Percentiles rank a stretch among this genome's conserved stretches.
phyloP scores from a whole-genome alignment of 2,113 vertebrate genomes.

The Dolichotis patagonum region DNA sequence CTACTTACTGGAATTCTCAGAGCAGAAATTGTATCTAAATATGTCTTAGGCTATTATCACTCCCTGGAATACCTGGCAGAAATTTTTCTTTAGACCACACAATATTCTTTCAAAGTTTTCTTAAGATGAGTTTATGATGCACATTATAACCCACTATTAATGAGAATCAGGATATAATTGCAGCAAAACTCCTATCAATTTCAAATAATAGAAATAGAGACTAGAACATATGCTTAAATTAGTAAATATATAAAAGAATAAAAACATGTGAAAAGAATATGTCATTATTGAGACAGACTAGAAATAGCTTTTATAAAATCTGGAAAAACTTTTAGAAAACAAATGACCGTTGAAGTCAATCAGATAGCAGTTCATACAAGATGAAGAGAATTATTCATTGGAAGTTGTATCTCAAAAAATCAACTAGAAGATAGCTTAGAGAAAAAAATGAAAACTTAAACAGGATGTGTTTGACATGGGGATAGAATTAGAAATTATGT shows the following conservation, averaged over 20 bases:
- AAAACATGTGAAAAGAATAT: conserved; percentile 9
- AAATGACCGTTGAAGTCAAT: background rate
- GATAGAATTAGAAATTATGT: background rate
- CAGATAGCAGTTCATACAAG: background rate
- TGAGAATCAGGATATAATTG: background rate
- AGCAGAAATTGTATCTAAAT: background rate
- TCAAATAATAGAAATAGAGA: conserved; percentile 30
- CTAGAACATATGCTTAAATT: background rate
- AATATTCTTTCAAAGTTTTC: background rate
- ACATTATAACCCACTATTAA: background rate
- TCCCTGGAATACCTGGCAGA: background rate
- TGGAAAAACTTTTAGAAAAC: conserved; percentile 3
- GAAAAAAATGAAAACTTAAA: conserved; percentile 29
- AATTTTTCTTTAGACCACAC: conserved; percentile 17
- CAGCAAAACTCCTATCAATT: background rate
- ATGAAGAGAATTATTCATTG: background rate
- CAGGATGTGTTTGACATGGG: background rate
- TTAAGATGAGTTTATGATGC: conserved; percentile 18
- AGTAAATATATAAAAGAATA: conserved; percentile 32
- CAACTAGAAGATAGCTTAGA: background rate
- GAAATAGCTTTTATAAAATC: background rate
- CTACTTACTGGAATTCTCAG: background rate
- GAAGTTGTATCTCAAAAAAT: conserved; percentile 16
- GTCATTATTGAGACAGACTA: background rate
- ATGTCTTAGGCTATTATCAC: background rate